Conservation (phyloP, 2,888 invertebrate genomes). For the Nomada hirtipes region DNA sequence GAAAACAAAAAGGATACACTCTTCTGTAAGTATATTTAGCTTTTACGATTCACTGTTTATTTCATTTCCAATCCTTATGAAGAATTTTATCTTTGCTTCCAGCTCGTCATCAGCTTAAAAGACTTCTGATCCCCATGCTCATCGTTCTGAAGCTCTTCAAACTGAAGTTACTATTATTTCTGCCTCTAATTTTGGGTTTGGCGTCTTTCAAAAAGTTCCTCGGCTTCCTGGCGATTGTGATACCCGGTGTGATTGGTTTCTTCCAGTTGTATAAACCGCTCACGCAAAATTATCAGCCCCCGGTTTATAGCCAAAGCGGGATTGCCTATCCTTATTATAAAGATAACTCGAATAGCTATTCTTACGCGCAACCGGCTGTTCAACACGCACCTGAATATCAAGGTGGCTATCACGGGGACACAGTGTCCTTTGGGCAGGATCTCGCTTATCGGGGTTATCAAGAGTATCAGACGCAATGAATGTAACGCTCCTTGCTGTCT, state of each 20-base stretch:
- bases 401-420: constrained; percentile 83
- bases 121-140: constrained; percentile 92
- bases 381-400: constrained; percentile 83
- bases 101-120: constrained; percentile 93
- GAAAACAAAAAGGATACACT: constrained; percentile 93
- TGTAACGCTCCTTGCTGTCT: not conserved
- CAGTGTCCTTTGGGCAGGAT: constrained; percentile 89
- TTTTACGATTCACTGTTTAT: not conserved
- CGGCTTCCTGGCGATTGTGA: constrained; percentile 91
- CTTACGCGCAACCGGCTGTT: constrained; percentile 72
- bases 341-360: constrained; percentile 85
- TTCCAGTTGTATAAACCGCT: constrained; percentile 93
- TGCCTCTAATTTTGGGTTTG: constrained; percentile 93
- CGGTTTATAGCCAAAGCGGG: constrained; percentile 91
- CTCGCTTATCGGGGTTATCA: constrained; percentile 90
- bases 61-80: constrained; percentile 20
- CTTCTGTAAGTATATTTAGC: constrained; percentile 88
- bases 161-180: constrained; percentile 91
- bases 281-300: constrained; percentile 84
- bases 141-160: constrained; percentile 94
- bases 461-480: constrained; percentile 70
- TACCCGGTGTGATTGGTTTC: constrained; percentile 93
- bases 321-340: constrained; percentile 89
- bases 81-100: constrained; percentile 70
- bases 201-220: constrained; percentile 94